Base-by-base conservation (phyloP, 2,113 vertebrate species). In the Lycaon pictus region DNA sequence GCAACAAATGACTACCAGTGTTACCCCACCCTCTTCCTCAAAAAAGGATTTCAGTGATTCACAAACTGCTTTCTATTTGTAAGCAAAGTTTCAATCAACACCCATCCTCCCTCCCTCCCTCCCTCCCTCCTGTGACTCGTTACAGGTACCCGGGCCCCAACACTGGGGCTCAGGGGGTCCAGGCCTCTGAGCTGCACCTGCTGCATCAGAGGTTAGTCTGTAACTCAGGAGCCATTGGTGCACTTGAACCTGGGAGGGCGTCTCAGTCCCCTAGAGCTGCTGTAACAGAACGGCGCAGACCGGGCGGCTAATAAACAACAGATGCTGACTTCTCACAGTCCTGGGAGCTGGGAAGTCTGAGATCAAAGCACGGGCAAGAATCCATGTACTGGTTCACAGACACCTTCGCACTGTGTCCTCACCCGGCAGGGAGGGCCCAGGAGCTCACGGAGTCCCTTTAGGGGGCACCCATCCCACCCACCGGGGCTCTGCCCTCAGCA, bases 371-470 rank as follows among this genome's bases (percentile, higher is more conserved):
- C 2, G 3, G 0, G n/a, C n/a, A 2, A 35, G 48, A 29, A 3
- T 11, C 48, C 55, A 19, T 11, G 10, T 16, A 8, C 0, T 22
- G 2, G n/a, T 23, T 55, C 48, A 6, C 4, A 35, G 88, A 11
- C 2, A 4, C 19, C 48, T 55, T 15, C 7, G 6, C 11, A 4
- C 76, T 1, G 1, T 16, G 77, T n/a, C 51, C 51, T 58, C 77
- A 4, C 63, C 3, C 0, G 3, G 29, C 51, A 4, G 63, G 32
- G 5, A 25, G 7, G 60, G 17, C 0, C 0, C n/a, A 20, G 11
- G 25, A 43, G 51, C 16, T 65, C n/a, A 2, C 32, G 0, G 2
- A 11, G 35, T 22, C 20, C 11, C 72, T 48, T 8, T n/a, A 6
- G 17, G 3, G 0, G 72, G 13, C 48, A 19, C 82, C 32, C 9